Base-by-base conservation (phyloP, 1,140 invertebrate species). In the Leptinotarsa undecemlineata region DNA sequence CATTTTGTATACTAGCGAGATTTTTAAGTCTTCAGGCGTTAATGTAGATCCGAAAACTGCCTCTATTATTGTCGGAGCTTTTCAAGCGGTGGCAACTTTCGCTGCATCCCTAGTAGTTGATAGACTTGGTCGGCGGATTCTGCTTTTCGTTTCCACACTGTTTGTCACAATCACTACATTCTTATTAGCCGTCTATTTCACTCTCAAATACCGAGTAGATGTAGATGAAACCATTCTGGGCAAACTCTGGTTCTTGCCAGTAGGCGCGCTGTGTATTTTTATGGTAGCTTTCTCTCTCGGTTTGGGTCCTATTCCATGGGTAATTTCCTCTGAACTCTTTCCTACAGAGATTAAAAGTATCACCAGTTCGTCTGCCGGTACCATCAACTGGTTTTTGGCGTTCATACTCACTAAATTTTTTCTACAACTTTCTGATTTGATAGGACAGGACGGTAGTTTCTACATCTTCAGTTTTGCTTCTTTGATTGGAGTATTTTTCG, bases 351-450 rank as follows among this genome's bases (percentile, higher is more conserved):
- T 95, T 17, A 93, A 94, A 73, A 93, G 92, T 77, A 89, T 94
- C 48, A 92, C 92, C 33, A 87, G 88, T 79, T 89, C 93, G 0
- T 89, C 95, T 79, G 91, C 93, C 4, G 92, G 92, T 60, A 88
- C 90, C 14, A 90, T 92, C 77, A 96, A 95, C 80, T 92, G 95
- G 89, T 79, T 92, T 3, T 90, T 91, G 72, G 94, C 93, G 68
- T 97, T 97, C 83, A 77, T 94, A 13, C 91, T 96, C 1, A 96
- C 96, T 19, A 93, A 93, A 81, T 89, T 88, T 77, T 94, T 90
- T 81, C 78, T 80, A 2, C 78, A 87, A 5, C 67, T 93, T 48
- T 84, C 85, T 33, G 48, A 74, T 0, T 68, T 80, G 3, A 80
- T 92, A 33, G 87, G 88, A 0, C 76, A 85, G 14, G 85, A 87